Percentiles rank a stretch among this genome's conserved stretches.
Conservation (phyloP, 2,113 vertebrate species). For the Athene cunicularia region DNA sequence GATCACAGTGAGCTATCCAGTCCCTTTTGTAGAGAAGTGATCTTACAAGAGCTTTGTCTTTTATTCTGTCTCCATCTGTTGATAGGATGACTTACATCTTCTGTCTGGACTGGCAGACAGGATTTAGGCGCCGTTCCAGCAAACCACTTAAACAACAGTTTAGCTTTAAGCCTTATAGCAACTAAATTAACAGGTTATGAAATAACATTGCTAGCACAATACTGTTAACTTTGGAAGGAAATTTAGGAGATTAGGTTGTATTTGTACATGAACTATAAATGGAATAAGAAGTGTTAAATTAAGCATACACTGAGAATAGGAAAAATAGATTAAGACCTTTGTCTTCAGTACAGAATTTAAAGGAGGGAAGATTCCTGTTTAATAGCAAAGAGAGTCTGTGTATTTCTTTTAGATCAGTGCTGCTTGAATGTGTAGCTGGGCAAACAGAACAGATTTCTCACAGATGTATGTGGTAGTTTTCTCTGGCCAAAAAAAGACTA, state of each 20-base stretch:
- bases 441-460: not conserved
- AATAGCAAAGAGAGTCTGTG: not conserved
- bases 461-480: not conserved
- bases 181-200: not conserved
- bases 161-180: slow-evolving; percentile 7
- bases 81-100: slow-evolving; percentile 32
- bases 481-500: not conserved
- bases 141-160: slow-evolving; percentile 33
- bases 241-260: not conserved
- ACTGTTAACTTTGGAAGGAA: not conserved
- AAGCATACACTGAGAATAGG: not conserved
- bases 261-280: not conserved
- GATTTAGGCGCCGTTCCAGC: slow-evolving; percentile 36
- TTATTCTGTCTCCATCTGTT: slow-evolving; percentile 56
- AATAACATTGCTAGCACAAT: not conserved
- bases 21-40: not conserved
- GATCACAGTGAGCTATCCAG: not conserved
- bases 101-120: slow-evolving; percentile 50
- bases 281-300: not conserved
- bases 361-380: not conserved
- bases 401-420: not conserved
- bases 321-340: not conserved
- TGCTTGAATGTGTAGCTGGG: not conserved
- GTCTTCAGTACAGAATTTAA: not conserved
- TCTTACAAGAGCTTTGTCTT: slow-evolving; percentile 25